Base-by-base conservation (phyloP, 1,140 invertebrate species). In the Nasonia longicornis region DNA sequence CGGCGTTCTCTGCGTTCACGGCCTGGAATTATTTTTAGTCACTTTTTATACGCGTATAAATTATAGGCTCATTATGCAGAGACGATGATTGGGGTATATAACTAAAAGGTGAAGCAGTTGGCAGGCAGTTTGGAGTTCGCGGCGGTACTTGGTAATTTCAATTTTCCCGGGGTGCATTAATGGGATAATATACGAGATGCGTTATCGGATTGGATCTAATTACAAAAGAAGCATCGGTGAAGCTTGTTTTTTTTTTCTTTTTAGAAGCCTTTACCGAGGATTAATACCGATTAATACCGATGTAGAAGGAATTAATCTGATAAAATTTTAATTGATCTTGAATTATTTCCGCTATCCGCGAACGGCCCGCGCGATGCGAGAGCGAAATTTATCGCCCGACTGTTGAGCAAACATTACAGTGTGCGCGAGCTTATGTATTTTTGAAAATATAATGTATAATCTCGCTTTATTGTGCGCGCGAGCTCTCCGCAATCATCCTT, bases 1-100 rank as follows among this genome's bases (percentile, higher is more conserved):
- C 89, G 20, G 85, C 67, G 67, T 82, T 86, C 20, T 89, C 89
- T 35, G 87, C 85, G 83, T 72, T 86, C 69, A 86, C 84, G 3
- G 86, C 86, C 89, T 90, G 35, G 8, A 72, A 45, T 72, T 20
- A 6, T 14, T 35, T 69, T 69, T 69, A 4, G 52, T 20, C 52
- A 58, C 1, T 58, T 38, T 38, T 38, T 38, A 38, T 38, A 38
- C 35, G 35, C 1, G 0, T 42, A 42, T 42, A 42, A 42, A 42
- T 42, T 42, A 42, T 42, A 42, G 38, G 38, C 1, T 7, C 7
- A 6, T 42, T 42, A 42, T 42, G 10, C 10, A 42, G 38, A 10
- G 38, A 42, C 8, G 38, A 42, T 42, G 38, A 42, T 42, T 10
- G 38, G 10, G 38, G 8, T 8, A 3, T 35, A 35, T 35, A 35